phyloP scores from a whole-genome alignment of 1,140 invertebrate genomes.

The Marisa cornuarietis region DNA sequence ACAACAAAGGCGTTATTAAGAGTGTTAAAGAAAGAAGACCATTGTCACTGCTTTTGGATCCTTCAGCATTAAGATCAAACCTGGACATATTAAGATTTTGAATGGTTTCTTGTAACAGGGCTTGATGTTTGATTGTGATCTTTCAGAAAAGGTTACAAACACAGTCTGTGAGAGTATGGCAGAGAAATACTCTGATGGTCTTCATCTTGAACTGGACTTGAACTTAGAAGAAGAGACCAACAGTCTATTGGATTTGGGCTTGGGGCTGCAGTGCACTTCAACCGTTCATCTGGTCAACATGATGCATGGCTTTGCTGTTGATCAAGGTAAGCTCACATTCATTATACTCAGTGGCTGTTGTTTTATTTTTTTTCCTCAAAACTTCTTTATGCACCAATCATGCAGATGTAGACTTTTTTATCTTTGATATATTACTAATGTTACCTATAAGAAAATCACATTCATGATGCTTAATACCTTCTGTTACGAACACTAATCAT shows the following conservation, averaged over 20 bases:
- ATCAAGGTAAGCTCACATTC: constrained; percentile 47
- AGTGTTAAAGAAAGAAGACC: too few relatives aligned
- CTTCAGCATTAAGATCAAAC: too few relatives aligned
- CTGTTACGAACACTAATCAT: too few relatives aligned
- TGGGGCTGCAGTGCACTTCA: constrained; percentile 44
- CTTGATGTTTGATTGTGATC: background rate
- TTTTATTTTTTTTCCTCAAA: too few relatives aligned
- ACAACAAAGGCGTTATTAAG: too few relatives aligned
- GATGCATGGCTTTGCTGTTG: constrained; percentile 58
- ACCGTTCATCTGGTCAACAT: constrained; percentile 39
- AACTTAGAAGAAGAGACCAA: constrained; percentile 44
- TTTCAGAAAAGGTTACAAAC: constrained; percentile 42
- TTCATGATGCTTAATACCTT: too few relatives aligned
- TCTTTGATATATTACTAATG: too few relatives aligned
- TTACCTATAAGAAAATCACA: too few relatives aligned
- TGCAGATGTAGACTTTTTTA: too few relatives aligned
- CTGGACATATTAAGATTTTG: background rate
- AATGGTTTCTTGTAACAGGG: background rate
- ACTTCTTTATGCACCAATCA: too few relatives aligned
- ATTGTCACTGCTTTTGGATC: too few relatives aligned
- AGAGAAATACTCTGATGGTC: constrained; percentile 27
- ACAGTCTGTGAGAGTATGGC: constrained; percentile 32
- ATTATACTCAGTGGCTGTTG: too few relatives aligned
- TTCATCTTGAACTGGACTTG: constrained; percentile 32
- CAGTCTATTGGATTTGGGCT: constrained; percentile 51